These are phyloP conservation scores for Monochamus saltuarius DNA, from an alignment of 1,140 invertebrate species.

Conservation along the genomic window DNA sequence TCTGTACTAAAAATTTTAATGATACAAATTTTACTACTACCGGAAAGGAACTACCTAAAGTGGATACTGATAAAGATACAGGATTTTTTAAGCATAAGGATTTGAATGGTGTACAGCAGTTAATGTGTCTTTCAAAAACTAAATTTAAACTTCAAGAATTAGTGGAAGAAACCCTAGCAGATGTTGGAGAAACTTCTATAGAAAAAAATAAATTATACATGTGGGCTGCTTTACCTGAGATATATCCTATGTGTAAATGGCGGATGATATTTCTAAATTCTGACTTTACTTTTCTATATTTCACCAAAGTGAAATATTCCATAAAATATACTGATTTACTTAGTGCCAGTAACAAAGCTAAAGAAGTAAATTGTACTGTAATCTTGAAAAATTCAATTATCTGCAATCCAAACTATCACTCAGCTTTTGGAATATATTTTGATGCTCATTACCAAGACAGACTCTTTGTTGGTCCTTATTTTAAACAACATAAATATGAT, in stretches of 20 bases:
- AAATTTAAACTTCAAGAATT: constrained; percentile 22
- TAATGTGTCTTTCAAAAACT: constrained; percentile 24
- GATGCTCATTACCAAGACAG: constrained; percentile 32
- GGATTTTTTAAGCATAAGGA: constrained; percentile 28
- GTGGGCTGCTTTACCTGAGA: constrained; percentile 31
- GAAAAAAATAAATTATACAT: constrained; percentile 26
- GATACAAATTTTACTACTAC: background rate
- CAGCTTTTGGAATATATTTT: constrained; percentile 39
- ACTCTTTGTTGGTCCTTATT: constrained; percentile 43
- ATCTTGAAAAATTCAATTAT: constrained; percentile 25
- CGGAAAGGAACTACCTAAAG: background rate
- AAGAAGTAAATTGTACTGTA: constrained; percentile 30
- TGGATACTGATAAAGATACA: background rate
- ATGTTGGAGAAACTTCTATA: constrained; percentile 1
- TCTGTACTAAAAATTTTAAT: constrained; percentile 32
- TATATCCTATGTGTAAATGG: constrained; percentile 33
- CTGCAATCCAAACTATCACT: constrained; percentile 21
- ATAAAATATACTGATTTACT: constrained; percentile 42
- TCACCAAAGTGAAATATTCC: constrained; percentile 32
- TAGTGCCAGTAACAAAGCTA: constrained; percentile 30
- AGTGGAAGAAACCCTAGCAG: constrained; percentile 11
- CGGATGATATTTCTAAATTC: constrained; percentile 39
- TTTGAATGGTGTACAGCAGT: constrained; percentile 24
- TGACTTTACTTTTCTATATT: constrained; percentile 37
- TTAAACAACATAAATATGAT: constrained; percentile 19